Conservation (phyloP, 2,797 vertebrate species). For the Staurois parvus region DNA sequence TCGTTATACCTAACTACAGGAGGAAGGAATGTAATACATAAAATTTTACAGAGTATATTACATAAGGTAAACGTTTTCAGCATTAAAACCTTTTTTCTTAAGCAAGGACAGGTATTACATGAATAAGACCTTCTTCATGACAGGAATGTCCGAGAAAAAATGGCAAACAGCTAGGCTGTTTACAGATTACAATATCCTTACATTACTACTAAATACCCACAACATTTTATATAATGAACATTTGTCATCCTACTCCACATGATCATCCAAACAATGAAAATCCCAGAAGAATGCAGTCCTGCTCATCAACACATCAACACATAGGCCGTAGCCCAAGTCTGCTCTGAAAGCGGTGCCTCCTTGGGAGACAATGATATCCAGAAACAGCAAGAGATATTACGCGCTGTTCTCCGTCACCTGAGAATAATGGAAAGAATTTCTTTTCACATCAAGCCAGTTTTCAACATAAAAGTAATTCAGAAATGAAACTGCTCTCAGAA, state of each 20-base stretch:
- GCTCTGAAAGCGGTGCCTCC: neutral
- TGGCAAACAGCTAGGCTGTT: neutral
- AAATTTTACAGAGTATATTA: too few relatives aligned
- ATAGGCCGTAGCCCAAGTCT: neutral
- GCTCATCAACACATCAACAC: neutral
- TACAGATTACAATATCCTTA: too few relatives aligned
- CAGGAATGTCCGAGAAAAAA: neutral
- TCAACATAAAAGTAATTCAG: neutral
- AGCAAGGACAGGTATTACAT: neutral
- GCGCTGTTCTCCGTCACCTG: neutral
- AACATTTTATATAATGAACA: neutral
- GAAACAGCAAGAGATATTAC: neutral
- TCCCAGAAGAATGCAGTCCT: neutral
- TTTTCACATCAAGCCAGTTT: neutral
- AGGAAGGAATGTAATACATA: too few relatives aligned
- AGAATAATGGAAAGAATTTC: neutral
- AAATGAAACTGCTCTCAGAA: constrained; percentile 39
- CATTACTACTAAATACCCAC: neutral
- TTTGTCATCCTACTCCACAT: neutral
- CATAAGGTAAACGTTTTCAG: too few relatives aligned
- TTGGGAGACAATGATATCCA: neutral
- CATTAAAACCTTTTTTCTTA: neutral
- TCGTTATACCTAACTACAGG: too few relatives aligned
- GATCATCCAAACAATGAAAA: neutral
- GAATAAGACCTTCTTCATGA: neutral